Evolutionary conservation across 2,888 invertebrate genomes (phyloP).

Genomic region (Resseliella maxima): DNA sequence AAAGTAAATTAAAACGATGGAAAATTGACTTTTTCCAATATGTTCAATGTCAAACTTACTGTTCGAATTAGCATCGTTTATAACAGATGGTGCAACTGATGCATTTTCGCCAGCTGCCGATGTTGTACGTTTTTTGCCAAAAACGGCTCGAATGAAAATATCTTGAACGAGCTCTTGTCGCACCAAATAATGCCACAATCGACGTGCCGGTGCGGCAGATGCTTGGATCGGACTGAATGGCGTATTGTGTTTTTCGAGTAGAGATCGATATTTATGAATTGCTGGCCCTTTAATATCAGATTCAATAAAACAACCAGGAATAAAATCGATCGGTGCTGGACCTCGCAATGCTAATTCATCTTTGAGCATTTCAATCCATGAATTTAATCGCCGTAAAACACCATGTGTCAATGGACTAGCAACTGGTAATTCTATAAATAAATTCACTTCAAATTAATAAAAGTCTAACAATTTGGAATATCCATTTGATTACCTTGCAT

Average conservation of each 20-base stretch:
- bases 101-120: conserved; percentile 59
- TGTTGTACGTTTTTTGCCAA: conserved; percentile 79
- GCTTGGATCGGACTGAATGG: conserved; percentile 84
- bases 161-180: conserved; percentile 93
- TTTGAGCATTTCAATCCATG: conserved; percentile 88
- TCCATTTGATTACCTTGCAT: conserved; percentile 75
- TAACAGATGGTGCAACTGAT: conserved; percentile 55
- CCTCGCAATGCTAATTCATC: conserved; percentile 81
- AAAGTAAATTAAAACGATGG: background rate
- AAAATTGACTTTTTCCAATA: background rate
- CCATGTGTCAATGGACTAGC: conserved; percentile 94
- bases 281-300: conserved; percentile 80
- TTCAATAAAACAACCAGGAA: conserved; percentile 87
- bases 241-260: conserved; percentile 93
- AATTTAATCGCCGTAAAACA: conserved; percentile 83
- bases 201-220: conserved; percentile 79
- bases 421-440: conserved; percentile 84
- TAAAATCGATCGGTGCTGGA: conserved; percentile 86
- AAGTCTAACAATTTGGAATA: conserved; percentile 56
- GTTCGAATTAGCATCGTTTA: background rate
- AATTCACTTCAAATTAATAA: background rate
- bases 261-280: conserved; percentile 90
- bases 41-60: conserved; percentile 26
- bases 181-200: conserved; percentile 94
- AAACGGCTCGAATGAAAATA: conserved; percentile 94